Evolutionary conservation across 2,888 invertebrate species (phyloP).

Genomic region (Anarsia innoxiella): DNA sequence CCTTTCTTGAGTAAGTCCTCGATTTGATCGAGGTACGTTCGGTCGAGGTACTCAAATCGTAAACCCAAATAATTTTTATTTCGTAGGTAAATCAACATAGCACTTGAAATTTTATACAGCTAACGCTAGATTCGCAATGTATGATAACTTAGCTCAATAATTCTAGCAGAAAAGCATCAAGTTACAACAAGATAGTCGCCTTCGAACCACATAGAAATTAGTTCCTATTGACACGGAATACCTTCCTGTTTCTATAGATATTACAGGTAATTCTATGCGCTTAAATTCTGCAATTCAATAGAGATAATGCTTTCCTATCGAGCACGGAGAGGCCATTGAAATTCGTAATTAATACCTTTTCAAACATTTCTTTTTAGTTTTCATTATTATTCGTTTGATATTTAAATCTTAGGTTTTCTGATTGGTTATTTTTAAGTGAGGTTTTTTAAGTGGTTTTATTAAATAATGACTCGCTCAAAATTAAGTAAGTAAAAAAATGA

Average conservation of each 20-base stretch:
- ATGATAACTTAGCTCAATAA: background rate
- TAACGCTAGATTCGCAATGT: background rate
- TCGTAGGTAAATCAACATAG: background rate
- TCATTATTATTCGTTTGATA: too few species aligned
- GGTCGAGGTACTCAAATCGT: too few species aligned
- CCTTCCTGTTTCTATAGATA: too few species aligned
- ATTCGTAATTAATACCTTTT: background rate
- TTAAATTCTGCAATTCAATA: slow-evolving; percentile 21
- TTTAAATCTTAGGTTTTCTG: too few species aligned
- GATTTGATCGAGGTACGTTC: too few species aligned
- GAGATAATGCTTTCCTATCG: slow-evolving; percentile 16
- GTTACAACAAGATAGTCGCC: slow-evolving; percentile 28
- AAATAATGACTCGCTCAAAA: too few species aligned
- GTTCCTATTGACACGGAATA: too few species aligned
- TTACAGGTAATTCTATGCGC: slow-evolving; percentile 26
- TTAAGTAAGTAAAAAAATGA: too few species aligned
- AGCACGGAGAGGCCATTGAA: background rate
- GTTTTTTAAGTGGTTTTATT: too few species aligned
- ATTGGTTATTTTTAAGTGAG: too few species aligned
- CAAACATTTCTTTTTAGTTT: background rate
- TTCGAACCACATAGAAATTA: too few species aligned
- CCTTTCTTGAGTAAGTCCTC: too few species aligned
- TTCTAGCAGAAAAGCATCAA: slow-evolving; percentile 2
- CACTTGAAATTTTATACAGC: background rate
- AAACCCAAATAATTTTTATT: background rate